Evolutionary conservation across 1,140 invertebrate species (phyloP).

Genomic region (Octopus sinensis): DNA sequence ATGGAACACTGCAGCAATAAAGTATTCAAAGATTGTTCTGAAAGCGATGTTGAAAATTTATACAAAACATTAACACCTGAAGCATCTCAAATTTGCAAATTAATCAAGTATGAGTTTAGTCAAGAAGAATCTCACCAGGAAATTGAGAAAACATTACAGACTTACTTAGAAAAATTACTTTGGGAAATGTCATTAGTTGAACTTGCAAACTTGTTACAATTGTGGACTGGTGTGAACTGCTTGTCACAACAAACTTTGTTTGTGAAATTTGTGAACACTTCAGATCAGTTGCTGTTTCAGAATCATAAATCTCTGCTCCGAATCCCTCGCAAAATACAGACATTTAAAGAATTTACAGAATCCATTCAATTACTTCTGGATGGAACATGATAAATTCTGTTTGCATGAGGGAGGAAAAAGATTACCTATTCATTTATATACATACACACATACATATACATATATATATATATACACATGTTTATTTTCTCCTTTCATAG

Average conservation of each 20-base stretch:
- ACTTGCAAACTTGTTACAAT: background rate
- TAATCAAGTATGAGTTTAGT: constrained; percentile 11
- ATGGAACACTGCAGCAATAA: constrained; percentile 5
- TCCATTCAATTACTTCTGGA: background rate
- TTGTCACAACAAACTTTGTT: constrained; percentile 3
- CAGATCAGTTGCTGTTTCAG: background rate
- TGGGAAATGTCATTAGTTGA: background rate
- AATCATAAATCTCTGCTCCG: background rate
- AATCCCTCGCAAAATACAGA: background rate
- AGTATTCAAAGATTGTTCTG: background rate
- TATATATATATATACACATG: too few relatives aligned
- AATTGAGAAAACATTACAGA: background rate
- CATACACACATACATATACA: too few relatives aligned
- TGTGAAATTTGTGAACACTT: background rate
- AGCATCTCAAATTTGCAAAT: background rate
- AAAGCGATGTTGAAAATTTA: constrained; percentile 4
- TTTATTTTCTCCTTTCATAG: too few relatives aligned
- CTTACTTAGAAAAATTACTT: background rate
- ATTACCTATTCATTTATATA: too few relatives aligned
- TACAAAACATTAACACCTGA: background rate
- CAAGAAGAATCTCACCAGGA: background rate
- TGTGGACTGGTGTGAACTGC: constrained; percentile 12
- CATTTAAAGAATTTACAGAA: constrained; percentile 4
- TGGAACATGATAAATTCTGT: background rate
- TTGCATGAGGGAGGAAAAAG: too few relatives aligned